phyloP scores from a whole-genome alignment of 92 coral and sea anemone species.

The Epizoanthus rinbou region DNA sequence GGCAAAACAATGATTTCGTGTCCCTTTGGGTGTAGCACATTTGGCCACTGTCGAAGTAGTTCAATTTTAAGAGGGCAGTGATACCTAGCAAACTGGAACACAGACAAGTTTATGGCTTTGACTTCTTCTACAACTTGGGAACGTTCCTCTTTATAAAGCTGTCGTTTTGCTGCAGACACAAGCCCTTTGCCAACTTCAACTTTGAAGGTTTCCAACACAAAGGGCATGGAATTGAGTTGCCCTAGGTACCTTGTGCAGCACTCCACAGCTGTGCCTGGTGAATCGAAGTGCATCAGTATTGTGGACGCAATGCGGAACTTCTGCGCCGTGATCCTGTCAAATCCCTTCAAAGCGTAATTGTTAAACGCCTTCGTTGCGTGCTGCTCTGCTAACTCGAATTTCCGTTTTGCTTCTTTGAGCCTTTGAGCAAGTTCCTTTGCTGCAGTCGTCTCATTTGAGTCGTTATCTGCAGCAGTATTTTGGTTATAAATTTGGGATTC shows the following conservation, averaged over 20 bases:
- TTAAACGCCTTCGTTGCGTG: constrained; percentile 38
- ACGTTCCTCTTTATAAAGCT: constrained; percentile 15
- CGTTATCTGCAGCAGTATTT: too few species aligned
- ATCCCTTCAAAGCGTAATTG: constrained; percentile 30
- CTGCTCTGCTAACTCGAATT: constrained; percentile 32
- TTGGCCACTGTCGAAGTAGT: constrained; percentile 1
- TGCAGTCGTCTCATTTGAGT: too few species aligned
- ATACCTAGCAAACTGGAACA: constrained; percentile 26
- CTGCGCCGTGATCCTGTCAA: constrained; percentile 39
- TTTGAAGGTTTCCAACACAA: constrained; percentile 19
- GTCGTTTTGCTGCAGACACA: not conserved
- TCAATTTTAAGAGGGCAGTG: not conserved
- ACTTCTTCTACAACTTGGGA: not conserved
- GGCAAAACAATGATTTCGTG: not conserved
- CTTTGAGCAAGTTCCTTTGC: not conserved
- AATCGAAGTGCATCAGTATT: constrained; percentile 9
- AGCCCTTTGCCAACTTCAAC: constrained; percentile 12
- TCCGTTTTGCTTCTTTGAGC: constrained; percentile 15
- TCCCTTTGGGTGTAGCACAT: not conserved
- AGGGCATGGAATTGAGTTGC: constrained; percentile 22
- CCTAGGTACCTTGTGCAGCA: constrained; percentile 21
- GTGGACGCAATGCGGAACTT: constrained; percentile 45
- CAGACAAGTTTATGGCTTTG: constrained; percentile 11
- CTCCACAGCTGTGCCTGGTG: not conserved
- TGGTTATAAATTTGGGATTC: too few species aligned